These are phyloP conservation scores for Pentamera pediparva DNA, from an alignment of 53 echinoderm and acorn worm genomes.

Conservation along the genomic window DNA sequence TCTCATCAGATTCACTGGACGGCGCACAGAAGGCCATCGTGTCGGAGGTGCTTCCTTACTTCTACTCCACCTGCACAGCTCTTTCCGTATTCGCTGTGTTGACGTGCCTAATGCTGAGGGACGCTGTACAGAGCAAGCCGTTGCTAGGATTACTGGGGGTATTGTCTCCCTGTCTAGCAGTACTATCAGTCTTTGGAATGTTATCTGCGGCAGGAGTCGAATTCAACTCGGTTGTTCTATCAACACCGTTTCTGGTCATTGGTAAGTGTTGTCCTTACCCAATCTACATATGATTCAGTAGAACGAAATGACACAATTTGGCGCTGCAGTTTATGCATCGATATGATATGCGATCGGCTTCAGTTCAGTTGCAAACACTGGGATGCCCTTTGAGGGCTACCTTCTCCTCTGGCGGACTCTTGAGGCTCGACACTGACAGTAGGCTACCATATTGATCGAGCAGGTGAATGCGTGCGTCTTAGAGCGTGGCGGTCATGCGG, in stretches of 20 bases:
- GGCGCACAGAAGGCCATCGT: background rate
- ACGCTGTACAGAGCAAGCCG: constrained; percentile 76
- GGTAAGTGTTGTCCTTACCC: constrained; percentile 29
- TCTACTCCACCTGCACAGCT: constrained; percentile 30
- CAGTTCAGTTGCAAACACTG: too few relatives aligned
- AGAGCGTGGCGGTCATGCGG: too few relatives aligned
- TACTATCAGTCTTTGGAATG: constrained; percentile 47
- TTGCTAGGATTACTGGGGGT: constrained; percentile 53
- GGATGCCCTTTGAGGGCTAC: too few relatives aligned
- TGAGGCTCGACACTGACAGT: too few relatives aligned
- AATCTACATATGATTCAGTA: too few relatives aligned
- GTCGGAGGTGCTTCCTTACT: constrained; percentile 27
- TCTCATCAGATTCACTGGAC: background rate
- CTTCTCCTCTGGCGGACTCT: too few relatives aligned
- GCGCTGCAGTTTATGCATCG: too few relatives aligned
- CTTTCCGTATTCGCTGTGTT: constrained; percentile 46
- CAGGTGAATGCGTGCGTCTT: too few relatives aligned
- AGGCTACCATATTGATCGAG: too few relatives aligned
- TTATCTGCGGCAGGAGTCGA: constrained; percentile 23
- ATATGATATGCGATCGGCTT: too few relatives aligned
- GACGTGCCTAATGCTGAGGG: constrained; percentile 48
- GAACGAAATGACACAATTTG: too few relatives aligned
- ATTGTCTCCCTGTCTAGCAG: constrained; percentile 43
- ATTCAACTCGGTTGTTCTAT: constrained; percentile 52
- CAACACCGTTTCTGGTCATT: constrained; percentile 55